Percentiles rank a stretch among this genome's conserved stretches.
Evolutionary conservation across 2,797 vertebrate species (phyloP).

Genomic region (Fistularia commersonii): DNA sequence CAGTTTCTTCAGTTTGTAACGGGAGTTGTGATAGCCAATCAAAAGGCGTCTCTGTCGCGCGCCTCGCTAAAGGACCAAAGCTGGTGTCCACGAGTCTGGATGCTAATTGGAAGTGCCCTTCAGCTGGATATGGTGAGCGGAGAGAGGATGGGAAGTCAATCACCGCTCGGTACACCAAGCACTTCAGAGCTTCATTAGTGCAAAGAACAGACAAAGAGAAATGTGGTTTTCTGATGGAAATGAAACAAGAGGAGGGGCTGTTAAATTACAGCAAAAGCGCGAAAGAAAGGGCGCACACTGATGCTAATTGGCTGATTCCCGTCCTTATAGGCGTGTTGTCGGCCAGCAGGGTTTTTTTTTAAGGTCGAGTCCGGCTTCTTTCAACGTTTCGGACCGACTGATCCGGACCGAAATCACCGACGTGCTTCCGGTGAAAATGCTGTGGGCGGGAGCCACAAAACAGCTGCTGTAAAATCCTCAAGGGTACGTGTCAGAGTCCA

Average conservation of each 20-base stretch:
- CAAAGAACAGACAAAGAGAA: constrained; percentile 27
- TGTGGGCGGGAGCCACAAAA: too few species aligned
- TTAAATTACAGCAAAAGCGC: constrained; percentile 2
- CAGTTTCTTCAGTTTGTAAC: constrained; percentile 32
- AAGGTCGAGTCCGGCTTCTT: not conserved
- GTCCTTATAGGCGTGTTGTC: not conserved
- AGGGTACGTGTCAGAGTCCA: too few species aligned
- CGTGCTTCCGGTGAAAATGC: too few species aligned
- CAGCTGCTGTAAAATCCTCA: too few species aligned
- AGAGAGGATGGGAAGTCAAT: constrained; percentile 49
- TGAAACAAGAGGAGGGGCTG: constrained; percentile 9
- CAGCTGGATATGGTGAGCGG: constrained; percentile 49
- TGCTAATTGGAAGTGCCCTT: constrained; percentile 65
- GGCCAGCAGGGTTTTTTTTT: not conserved
- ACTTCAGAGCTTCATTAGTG: constrained; percentile 53
- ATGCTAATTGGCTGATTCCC: constrained; percentile 17
- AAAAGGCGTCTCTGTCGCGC: constrained; percentile 25
- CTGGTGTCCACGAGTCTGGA: constrained; percentile 36
- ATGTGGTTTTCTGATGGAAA: constrained; percentile 32
- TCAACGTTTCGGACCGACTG: too few species aligned
- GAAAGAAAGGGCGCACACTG: not conserved
- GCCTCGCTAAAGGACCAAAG: constrained; percentile 33
- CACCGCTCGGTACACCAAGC: constrained; percentile 32
- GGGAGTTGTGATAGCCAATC: constrained; percentile 44
- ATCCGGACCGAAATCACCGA: too few species aligned